Percentiles rank a stretch among this genome's conserved stretches.
phyloP scores from a whole-genome alignment of 2,113 vertebrate species.

The Propithecus coquereli region DNA sequence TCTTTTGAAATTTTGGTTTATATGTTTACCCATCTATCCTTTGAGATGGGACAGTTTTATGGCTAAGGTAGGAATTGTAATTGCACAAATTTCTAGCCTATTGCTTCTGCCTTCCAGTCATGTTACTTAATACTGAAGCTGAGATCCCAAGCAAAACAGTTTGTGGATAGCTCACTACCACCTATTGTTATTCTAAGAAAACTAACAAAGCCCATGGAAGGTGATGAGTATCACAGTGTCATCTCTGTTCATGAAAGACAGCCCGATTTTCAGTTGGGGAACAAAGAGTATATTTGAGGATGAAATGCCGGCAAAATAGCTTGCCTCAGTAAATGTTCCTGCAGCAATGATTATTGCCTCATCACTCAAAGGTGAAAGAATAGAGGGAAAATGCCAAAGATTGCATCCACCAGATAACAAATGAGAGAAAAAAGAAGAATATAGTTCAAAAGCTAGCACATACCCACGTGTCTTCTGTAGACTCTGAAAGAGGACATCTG shows the following conservation, averaged over 20 bases:
- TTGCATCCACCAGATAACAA: slow-evolving; percentile 30
- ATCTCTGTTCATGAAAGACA: slow-evolving; percentile 48
- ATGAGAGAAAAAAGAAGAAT: neutral
- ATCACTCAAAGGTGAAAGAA: slow-evolving; percentile 47
- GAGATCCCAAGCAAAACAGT: slow-evolving; percentile 12
- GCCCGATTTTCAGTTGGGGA: slow-evolving; percentile 9
- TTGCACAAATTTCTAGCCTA: slow-evolving; percentile 19
- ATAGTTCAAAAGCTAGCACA: neutral
- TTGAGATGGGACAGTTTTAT: slow-evolving; percentile 28
- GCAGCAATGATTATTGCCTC: slow-evolving; percentile 8
- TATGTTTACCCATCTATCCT: neutral
- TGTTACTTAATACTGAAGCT: slow-evolving; percentile 37
- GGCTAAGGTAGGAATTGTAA: slow-evolving; percentile 22
- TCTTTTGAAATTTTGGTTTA: slow-evolving; percentile 28
- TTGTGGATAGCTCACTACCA: neutral
- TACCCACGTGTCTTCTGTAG: neutral
- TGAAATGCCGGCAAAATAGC: neutral
- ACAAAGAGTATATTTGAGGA: slow-evolving; percentile 4
- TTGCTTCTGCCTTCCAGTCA: neutral
- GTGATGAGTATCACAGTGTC: neutral
- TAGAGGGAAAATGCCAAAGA: neutral
- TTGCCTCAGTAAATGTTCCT: slow-evolving; percentile 12
- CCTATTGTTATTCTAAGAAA: slow-evolving; percentile 39
- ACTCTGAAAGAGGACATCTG: neutral
- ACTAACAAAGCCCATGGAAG: neutral